Conservation (phyloP, 2,888 invertebrate species). For the Polyploca ridens region DNA sequence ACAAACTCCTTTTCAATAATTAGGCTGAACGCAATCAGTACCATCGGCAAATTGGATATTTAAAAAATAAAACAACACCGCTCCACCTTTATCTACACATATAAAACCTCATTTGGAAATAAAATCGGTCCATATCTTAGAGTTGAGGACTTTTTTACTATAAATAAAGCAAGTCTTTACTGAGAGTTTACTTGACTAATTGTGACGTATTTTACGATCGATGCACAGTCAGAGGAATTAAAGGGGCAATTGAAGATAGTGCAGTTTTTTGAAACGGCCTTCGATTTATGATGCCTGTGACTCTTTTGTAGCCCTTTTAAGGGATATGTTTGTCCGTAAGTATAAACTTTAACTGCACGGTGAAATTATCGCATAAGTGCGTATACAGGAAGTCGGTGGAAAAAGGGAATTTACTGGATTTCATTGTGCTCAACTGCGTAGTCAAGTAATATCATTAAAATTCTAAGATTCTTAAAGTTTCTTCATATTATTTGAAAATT, state of each 20-base stretch:
- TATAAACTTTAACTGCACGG: slow-evolving; percentile 49
- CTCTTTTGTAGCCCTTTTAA: slow-evolving; percentile 64
- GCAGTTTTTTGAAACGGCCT: slow-evolving; percentile 63
- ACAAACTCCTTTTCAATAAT: slow-evolving; percentile 38
- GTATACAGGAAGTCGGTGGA: slow-evolving; percentile 43
- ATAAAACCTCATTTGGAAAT: slow-evolving; percentile 64
- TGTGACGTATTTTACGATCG: slow-evolving; percentile 77
- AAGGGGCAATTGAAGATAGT: slow-evolving; percentile 70
- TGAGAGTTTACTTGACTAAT: slow-evolving; percentile 73
- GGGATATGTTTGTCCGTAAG: slow-evolving; percentile 50
- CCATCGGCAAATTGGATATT: slow-evolving; percentile 39
- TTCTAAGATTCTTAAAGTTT: not conserved
- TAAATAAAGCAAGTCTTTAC: slow-evolving; percentile 65
- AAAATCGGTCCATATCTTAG: slow-evolving; percentile 57
- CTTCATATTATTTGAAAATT: not conserved
- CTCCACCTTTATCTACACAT: slow-evolving; percentile 47
- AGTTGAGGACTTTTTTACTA: slow-evolving; percentile 56
- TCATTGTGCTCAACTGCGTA: slow-evolving; percentile 13
- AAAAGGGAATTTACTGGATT: slow-evolving; percentile 46
- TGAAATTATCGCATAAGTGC: slow-evolving; percentile 52
- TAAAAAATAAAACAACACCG: slow-evolving; percentile 40
- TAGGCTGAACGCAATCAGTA: slow-evolving; percentile 45
- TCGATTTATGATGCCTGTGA: slow-evolving; percentile 70
- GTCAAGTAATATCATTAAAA: not conserved
- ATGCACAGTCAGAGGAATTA: slow-evolving; percentile 62